Evolutionary conservation across 2,113 vertebrate genomes (phyloP).

Genomic region (Chaetodon auriga): DNA sequence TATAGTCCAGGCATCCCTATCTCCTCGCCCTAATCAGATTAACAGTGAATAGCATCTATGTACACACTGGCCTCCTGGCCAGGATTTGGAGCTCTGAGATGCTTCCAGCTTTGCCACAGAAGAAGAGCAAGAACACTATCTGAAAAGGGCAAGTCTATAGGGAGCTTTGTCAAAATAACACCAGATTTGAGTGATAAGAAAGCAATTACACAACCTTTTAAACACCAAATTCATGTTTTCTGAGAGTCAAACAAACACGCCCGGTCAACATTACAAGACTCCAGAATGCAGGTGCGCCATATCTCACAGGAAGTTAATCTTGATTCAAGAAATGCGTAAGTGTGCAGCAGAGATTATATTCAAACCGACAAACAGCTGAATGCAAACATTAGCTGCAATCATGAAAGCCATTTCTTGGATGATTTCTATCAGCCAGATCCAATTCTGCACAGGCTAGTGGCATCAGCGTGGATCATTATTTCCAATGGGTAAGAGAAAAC

Average conservation of each 20-base stretch:
- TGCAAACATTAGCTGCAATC: constrained; percentile 72
- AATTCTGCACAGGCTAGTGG: constrained; percentile 54
- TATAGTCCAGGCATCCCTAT: constrained; percentile 64
- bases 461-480: constrained; percentile 54
- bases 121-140: constrained; percentile 36
- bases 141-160: constrained; percentile 24
- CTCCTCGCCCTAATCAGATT: constrained; percentile 74
- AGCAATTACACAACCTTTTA: constrained; percentile 63
- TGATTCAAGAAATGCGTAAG: constrained; percentile 43
- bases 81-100: constrained; percentile 61
- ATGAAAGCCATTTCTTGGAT: constrained; percentile 67
- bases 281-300: constrained; percentile 39
- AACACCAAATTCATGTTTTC: constrained; percentile 27
- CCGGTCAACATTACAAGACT: constrained; percentile 1
- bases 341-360: constrained; percentile 49
- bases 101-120: constrained; percentile 32
- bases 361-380: constrained; percentile 63
- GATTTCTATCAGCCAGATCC: constrained; percentile 66
- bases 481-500: constrained; percentile 60
- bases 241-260: constrained; percentile 21
- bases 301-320: constrained; percentile 44
- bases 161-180: constrained; percentile 58
- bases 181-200: constrained; percentile 64
- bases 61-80: constrained; percentile 68
- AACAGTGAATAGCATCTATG: constrained; percentile 67